Base-by-base conservation (phyloP, 1,140 invertebrate genomes). In the Maniola jurtina region DNA sequence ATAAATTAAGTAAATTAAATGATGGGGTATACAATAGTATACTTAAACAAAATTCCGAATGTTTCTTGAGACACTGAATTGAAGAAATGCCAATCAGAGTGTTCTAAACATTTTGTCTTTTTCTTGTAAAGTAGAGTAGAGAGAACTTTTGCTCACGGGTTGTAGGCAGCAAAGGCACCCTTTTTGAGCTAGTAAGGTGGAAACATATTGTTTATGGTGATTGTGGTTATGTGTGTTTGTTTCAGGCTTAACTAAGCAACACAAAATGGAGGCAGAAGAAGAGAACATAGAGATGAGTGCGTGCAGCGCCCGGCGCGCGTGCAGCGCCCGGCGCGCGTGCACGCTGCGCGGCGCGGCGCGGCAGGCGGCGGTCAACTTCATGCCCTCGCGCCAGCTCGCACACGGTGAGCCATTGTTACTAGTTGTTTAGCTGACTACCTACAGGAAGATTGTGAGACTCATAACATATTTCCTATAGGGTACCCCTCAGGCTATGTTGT, bases 311-410 rank as follows among this genome's bases (percentile, higher is more conserved):
- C 73, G 81, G 0, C 74, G 82, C 0, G 81, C 75, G 0, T 66
- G 80, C 34, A 85, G n/a, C n/a, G n/a, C 77, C 5, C 73, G 81
- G 0, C 74, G 82, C 0, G 81, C 75, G 0, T 66, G 80, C 34
- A 85, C 87, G 1, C 63, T 83, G 25, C 77, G 80, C 34, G 84
- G 79, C 76, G 77, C 80, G 3, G 88, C 86, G 0, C 68, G 88
- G 16, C 86, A 90, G 63, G 79, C 84, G 5, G 83, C 85, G 10
- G 74, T 90, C 47, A 89, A 88, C 72, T 90, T 90, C 42, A 88
- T 90, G 86, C 88, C 88, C 2, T 90, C 88, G 0, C 68, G 88
- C 6, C 85, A 89, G 59, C 61, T 84, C 6, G 74, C 84, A 9
- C 77, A 81, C 59, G 86, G 88, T 90, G 66, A 83, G 84, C 10